Conservation (phyloP, 2,797 vertebrate species). For the Atherinosoma microstoma region DNA sequence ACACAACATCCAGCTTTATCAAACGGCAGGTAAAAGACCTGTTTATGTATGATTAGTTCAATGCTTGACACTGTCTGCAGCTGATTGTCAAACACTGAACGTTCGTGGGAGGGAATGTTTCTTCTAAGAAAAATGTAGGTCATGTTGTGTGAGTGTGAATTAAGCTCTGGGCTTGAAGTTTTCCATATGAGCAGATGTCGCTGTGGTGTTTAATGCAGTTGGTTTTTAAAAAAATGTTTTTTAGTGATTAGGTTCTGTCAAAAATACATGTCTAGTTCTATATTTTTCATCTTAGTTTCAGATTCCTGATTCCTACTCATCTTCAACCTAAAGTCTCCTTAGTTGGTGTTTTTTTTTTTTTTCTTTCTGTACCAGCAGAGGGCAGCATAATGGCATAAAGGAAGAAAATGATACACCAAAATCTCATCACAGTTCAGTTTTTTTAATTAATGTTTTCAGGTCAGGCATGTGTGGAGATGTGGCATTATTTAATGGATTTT, state of each 20-base stretch:
- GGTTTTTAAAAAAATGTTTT: background rate
- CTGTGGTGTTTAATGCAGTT: constrained; percentile 1
- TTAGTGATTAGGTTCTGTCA: background rate
- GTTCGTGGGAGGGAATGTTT: constrained; percentile 10
- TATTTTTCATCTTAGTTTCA: constrained; percentile 4
- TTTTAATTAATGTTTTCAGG: constrained; percentile 83
- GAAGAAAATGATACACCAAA: constrained; percentile 43
- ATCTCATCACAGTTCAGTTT: constrained; percentile 66
- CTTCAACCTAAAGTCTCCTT: constrained; percentile 1
- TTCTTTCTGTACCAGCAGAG: constrained; percentile 57
- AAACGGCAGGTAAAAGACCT: constrained; percentile 81
- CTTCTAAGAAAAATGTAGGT: constrained; percentile 27
- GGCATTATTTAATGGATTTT: constrained; percentile 71
- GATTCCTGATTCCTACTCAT: constrained; percentile 11
- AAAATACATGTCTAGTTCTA: constrained; percentile 5
- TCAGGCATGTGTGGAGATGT: constrained; percentile 57
- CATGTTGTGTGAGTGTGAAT: constrained; percentile 20
- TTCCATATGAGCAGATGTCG: background rate
- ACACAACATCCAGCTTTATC: constrained; percentile 87
- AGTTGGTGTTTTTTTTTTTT: constrained; percentile 18
- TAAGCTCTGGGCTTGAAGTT: constrained; percentile 9
- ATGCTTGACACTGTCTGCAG: background rate
- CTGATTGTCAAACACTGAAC: constrained; percentile 10
- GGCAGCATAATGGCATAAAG: constrained; percentile 54
- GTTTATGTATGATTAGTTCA: constrained; percentile 4